Percentiles rank a stretch among this genome's conserved stretches.
Conservation (phyloP, 1,140 invertebrate species). For the Solenopsis invicta region DNA sequence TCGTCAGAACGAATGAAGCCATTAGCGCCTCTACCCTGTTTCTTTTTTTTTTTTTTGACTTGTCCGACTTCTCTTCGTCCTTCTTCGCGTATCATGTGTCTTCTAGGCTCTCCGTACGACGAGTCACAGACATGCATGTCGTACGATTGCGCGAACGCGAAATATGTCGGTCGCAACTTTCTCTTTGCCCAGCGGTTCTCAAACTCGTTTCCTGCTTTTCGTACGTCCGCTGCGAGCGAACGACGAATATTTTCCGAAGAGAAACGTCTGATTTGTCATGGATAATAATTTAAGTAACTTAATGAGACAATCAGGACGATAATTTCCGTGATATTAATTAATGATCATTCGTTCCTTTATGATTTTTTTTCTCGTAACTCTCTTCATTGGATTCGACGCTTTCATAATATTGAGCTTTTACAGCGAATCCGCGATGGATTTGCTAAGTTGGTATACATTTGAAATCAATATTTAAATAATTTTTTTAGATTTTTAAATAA, state of each 20-base stretch:
- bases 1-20: slow-evolving; percentile 68
- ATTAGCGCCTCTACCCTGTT: slow-evolving; percentile 50
- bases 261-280: background rate
- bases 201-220: slow-evolving; percentile 84
- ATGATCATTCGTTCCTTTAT: background rate
- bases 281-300: slow-evolving; percentile 22
- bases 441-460: background rate
- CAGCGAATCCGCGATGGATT: background rate
- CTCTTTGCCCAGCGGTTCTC: slow-evolving; percentile 84
- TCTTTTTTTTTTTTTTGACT: slow-evolving; percentile 10
- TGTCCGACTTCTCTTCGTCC: slow-evolving; percentile 27
- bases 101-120: slow-evolving; percentile 55
- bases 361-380: background rate
- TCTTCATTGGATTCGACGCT: background rate
- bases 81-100: slow-evolving; percentile 48
- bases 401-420: background rate
- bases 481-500: background rate
- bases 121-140: slow-evolving; percentile 45
- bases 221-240: slow-evolving; percentile 13
- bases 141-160: slow-evolving; percentile 79
- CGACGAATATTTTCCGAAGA: background rate
- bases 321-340: background rate
- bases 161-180: slow-evolving; percentile 86
- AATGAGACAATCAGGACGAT: slow-evolving; percentile 41
- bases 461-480: background rate